Evolutionary conservation across 2,797 vertebrate species (phyloP).

Genomic region (Rhadinocentrus ornatus): DNA sequence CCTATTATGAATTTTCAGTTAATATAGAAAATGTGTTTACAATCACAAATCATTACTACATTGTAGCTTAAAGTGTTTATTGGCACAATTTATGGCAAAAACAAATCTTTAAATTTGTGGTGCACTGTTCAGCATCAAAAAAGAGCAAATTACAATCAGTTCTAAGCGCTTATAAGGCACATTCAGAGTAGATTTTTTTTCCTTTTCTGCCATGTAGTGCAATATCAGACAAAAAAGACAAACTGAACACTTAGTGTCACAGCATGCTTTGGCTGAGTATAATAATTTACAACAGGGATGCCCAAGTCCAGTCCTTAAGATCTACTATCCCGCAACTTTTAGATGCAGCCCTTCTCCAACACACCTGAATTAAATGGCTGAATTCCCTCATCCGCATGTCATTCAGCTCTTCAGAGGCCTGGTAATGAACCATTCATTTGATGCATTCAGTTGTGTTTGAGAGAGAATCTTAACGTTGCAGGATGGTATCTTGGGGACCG

Average conservation of each 20-base stretch:
- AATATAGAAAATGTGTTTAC: no score
- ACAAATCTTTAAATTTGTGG: conserved; percentile 6
- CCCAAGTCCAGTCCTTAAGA: no score
- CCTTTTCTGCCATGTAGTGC: conserved; percentile 12
- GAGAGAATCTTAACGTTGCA: no score
- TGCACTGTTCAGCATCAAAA: conserved; percentile 24
- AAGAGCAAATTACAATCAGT: background rate
- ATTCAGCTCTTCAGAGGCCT: no score
- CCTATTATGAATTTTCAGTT: no score
- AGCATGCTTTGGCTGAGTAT: conserved; percentile 42
- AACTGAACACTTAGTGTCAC: conserved; percentile 19
- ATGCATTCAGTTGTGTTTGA: no score
- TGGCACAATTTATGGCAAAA: conserved; percentile 33
- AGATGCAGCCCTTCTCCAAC: no score
- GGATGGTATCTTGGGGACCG: no score
- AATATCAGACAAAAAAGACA: conserved; percentile 9
- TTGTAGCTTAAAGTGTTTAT: conserved; percentile 26
- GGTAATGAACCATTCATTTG: no score
- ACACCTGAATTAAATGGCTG: no score
- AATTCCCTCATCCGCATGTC: no score
- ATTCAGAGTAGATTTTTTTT: conserved; percentile 8
- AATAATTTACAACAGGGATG: background rate
- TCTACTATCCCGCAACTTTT: no score
- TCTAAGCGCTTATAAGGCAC: conserved; percentile 58
- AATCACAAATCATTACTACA: background rate